Conservation (phyloP, 1,140 invertebrate genomes). For the Panagrolaimus sp. region DNA sequence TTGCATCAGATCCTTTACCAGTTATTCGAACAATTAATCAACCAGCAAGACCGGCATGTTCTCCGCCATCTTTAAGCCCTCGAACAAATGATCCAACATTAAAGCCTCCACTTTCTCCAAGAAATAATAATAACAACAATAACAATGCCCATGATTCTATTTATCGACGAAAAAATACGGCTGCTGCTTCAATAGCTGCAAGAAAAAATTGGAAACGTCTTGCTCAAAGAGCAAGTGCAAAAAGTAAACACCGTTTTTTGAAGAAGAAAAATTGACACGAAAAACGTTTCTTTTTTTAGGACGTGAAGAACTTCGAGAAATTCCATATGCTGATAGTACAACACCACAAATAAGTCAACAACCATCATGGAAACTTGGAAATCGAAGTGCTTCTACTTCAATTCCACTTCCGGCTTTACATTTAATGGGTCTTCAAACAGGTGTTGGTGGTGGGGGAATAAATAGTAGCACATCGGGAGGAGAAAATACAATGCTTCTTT, state of each 20-base stretch:
- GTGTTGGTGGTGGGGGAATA: constrained; percentile 16
- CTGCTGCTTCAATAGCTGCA: constrained; percentile 28
- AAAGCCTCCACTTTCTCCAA: constrained; percentile 16
- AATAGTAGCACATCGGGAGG: constrained; percentile 6
- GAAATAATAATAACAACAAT: constrained; percentile 16
- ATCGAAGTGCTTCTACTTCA: neutral
- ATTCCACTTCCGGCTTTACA: constrained; percentile 27
- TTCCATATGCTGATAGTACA: constrained; percentile 11
- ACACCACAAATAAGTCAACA: constrained; percentile 9
- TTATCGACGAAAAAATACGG: constrained; percentile 2
- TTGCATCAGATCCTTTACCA: constrained; percentile 2
- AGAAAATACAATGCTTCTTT: constrained; percentile 34
- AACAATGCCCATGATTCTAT: constrained; percentile 11
- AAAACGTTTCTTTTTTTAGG: constrained; percentile 13
- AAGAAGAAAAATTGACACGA: too few species aligned
- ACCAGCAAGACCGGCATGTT: neutral
- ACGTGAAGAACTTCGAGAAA: constrained; percentile 19
- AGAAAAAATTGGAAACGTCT: constrained; percentile 43
- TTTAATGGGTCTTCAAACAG: constrained; percentile 24
- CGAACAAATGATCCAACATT: constrained; percentile 5
- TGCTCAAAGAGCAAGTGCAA: constrained; percentile 41
- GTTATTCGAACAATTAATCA: neutral
- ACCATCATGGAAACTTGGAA: neutral
- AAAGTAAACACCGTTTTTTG: constrained; percentile 32
- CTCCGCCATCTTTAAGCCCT: neutral